phyloP scores from a whole-genome alignment of 2,888 invertebrate genomes.

The Drosophila acutilabella region DNA sequence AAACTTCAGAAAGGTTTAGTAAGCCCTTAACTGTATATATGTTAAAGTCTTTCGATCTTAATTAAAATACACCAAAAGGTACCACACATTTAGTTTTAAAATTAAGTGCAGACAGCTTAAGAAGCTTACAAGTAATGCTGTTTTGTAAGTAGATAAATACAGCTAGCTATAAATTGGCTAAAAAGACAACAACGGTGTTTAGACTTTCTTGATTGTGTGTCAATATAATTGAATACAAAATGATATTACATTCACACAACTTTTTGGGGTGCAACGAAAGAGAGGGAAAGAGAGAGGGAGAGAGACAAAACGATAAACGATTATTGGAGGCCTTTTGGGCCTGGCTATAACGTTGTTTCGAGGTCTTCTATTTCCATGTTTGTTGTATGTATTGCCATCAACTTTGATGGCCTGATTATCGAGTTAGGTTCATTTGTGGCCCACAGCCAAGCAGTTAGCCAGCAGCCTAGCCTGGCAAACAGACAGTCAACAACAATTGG shows the following conservation, averaged over 20 bases:
- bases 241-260: slow-evolving; percentile 53
- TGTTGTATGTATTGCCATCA: slow-evolving; percentile 43
- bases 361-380: slow-evolving; percentile 5
- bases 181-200: not conserved
- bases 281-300: too few relatives aligned
- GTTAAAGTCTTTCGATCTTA: too few relatives aligned
- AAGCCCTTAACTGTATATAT: too few relatives aligned
- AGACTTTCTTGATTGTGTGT: slow-evolving; percentile 32
- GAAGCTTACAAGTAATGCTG: too few relatives aligned
- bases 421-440: slow-evolving; percentile 65
- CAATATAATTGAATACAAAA: slow-evolving; percentile 70
- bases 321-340: slow-evolving; percentile 39
- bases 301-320: slow-evolving; percentile 45
- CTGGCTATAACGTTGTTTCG: slow-evolving; percentile 15
- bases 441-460: slow-evolving; percentile 3
- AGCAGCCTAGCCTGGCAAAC: not conserved
- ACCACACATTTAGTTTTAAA: too few relatives aligned
- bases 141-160: too few relatives aligned
- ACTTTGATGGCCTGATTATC: slow-evolving; percentile 69
- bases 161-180: too few relatives aligned
- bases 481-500: too few relatives aligned
- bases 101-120: too few relatives aligned
- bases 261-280: slow-evolving; percentile 28
- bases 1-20: too few relatives aligned
- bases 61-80: too few relatives aligned